Percentiles rank a stretch among this genome's conserved stretches.
These are phyloP conservation scores for Perdita meconis DNA, from an alignment of 2,888 invertebrate species.

Conservation along the genomic window DNA sequence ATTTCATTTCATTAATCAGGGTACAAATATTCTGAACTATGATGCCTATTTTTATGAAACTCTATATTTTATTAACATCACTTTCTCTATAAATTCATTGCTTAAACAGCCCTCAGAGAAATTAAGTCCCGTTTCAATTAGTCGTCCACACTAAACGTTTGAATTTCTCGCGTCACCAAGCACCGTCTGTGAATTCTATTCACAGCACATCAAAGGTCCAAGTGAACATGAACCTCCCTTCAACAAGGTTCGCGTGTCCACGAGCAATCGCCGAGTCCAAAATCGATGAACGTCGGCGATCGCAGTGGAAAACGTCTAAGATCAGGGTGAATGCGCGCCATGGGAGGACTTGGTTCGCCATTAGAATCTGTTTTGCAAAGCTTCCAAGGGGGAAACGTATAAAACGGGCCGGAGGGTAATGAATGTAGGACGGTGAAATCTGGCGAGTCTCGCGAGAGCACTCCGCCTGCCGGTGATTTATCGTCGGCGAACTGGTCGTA, in stretches of 20 bases:
- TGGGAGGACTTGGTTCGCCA: constrained; percentile 8
- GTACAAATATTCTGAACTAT: too few relatives aligned
- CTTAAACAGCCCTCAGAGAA: too few relatives aligned
- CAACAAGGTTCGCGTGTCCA: constrained; percentile 29
- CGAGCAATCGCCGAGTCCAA: constrained; percentile 26
- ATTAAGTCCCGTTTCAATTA: too few relatives aligned
- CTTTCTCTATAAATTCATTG: too few relatives aligned
- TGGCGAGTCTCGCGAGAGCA: constrained; percentile 41
- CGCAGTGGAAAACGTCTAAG: not conserved
- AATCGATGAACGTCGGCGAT: not conserved
- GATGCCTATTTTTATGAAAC: too few relatives aligned
- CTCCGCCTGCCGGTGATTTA: constrained; percentile 58
- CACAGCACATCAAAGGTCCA: not conserved
- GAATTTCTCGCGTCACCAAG: not conserved
- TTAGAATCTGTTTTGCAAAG: constrained; percentile 56
- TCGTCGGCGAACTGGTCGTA: constrained; percentile 44
- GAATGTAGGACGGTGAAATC: constrained; percentile 56
- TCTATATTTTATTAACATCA: too few relatives aligned
- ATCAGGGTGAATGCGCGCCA: constrained; percentile 12
- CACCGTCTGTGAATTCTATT: not conserved
- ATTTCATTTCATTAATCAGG: too few relatives aligned
- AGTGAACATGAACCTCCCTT: not conserved
- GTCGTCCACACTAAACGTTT: too few relatives aligned
- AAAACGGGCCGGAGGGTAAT: constrained; percentile 59
- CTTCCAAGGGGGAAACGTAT: constrained; percentile 26